A percentile compares a stretch with the other conserved stretches of the same genome.
These are phyloP conservation scores for Oncorhynchus clarkii DNA, from an alignment of 2,113 vertebrate genomes.

Conservation along the genomic window DNA sequence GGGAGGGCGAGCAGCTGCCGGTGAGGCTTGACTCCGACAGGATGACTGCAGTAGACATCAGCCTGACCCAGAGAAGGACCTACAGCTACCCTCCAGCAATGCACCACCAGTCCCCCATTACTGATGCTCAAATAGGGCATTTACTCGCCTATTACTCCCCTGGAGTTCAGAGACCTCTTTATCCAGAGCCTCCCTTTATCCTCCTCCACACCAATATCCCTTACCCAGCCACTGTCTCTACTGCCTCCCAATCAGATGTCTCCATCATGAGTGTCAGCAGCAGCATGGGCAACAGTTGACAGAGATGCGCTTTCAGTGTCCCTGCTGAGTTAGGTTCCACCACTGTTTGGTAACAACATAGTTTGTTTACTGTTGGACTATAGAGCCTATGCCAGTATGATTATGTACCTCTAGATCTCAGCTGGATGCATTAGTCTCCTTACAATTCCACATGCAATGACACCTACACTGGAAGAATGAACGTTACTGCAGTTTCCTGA, in stretches of 20 bases:
- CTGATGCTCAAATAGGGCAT: not conserved
- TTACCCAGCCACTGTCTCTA: conserved; percentile 18
- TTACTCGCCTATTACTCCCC: conserved; percentile 26
- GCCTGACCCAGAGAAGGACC: conserved; percentile 7
- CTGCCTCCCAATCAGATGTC: conserved; percentile 28
- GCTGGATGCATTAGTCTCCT: no score
- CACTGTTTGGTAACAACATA: no score
- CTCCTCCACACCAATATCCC: not conserved
- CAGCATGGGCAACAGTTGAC: conserved; percentile 49
- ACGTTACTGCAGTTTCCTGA: no score
- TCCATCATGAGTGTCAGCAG: conserved; percentile 44
- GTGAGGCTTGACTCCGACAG: conserved; percentile 16
- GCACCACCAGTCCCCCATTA: not conserved
- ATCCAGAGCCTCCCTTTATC: conserved; percentile 7
- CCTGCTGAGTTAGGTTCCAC: no score
- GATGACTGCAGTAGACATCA: conserved; percentile 22
- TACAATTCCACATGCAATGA: no score
- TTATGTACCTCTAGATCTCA: no score
- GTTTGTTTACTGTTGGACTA: no score
- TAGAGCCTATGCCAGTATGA: no score
- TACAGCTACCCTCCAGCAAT: not conserved
- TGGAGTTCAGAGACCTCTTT: conserved; percentile 16
- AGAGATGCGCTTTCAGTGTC: not conserved
- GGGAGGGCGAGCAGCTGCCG: conserved; percentile 16
- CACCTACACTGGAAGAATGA: no score